Percentiles rank a stretch among this genome's conserved stretches.
phyloP scores from a whole-genome alignment of 2,888 invertebrate species.

The Xestia ashworthii region DNA sequence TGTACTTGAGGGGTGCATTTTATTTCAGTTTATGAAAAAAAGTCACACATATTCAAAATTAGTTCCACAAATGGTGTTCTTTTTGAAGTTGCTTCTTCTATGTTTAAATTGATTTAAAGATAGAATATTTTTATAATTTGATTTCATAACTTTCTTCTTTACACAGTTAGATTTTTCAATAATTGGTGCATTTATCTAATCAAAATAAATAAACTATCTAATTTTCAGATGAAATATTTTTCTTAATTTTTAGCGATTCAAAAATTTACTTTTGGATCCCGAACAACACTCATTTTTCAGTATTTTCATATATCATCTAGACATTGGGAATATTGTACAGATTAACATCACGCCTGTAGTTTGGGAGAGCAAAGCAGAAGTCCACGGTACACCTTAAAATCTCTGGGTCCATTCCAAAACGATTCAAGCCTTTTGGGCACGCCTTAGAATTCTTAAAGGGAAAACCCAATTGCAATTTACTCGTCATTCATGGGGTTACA shows the following conservation, averaged over 20 bases:
- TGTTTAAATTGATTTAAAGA: not conserved
- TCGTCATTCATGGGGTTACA: not conserved
- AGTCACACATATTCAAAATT: not conserved
- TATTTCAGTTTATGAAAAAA: not conserved
- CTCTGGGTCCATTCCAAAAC: not conserved
- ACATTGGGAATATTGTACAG: not conserved
- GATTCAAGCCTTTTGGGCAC: not conserved
- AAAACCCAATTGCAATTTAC: not conserved
- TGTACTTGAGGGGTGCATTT: constrained; percentile 11
- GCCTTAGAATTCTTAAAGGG: not conserved
- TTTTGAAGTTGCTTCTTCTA: not conserved
- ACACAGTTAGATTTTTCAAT: not conserved
- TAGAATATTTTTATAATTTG: not conserved
- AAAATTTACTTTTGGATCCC: not conserved
- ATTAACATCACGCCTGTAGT: not conserved
- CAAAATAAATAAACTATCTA: too few relatives aligned
- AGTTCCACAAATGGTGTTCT: not conserved
- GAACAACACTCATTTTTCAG: not conserved
- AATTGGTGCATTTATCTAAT: too few relatives aligned
- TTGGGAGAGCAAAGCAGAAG: not conserved
- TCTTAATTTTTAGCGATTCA: not conserved
- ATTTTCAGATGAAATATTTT: not conserved
- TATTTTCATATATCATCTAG: not conserved
- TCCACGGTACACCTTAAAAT: not conserved
- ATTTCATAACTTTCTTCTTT: not conserved